Conservation (phyloP, 1,140 invertebrate species). For the Chionoecetes opilio region DNA sequence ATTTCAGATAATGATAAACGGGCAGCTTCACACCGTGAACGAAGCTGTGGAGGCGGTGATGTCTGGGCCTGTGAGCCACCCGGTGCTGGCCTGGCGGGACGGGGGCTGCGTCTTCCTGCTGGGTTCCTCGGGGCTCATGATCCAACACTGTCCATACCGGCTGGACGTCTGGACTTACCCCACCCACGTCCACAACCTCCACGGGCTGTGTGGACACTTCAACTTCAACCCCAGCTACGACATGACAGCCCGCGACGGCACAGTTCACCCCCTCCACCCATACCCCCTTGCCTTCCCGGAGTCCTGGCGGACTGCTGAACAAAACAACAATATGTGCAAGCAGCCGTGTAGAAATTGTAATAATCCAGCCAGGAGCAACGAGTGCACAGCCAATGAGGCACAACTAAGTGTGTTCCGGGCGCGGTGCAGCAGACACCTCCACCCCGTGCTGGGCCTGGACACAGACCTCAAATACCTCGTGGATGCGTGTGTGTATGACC, state of each 20-base stretch:
- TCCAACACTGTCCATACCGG: not conserved
- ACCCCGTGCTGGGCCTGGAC: too few relatives aligned
- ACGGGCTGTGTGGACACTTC: constrained; percentile 48
- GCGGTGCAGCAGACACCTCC: too few relatives aligned
- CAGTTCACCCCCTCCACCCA: not conserved
- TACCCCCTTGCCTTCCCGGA: constrained; percentile 23
- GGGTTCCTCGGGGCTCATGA: not conserved
- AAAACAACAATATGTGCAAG: too few relatives aligned
- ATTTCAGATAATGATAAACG: too few relatives aligned
- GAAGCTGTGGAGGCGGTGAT: not conserved
- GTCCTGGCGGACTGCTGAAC: too few relatives aligned
- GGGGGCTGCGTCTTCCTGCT: not conserved
- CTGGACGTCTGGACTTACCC: constrained; percentile 34
- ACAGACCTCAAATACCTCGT: too few relatives aligned
- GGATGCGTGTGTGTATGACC: too few relatives aligned
- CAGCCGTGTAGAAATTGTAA: too few relatives aligned
- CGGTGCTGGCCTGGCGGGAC: not conserved
- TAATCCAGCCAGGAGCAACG: too few relatives aligned
- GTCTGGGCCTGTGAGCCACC: not conserved
- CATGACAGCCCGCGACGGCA: constrained; percentile 17
- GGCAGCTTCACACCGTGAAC: too few relatives aligned
- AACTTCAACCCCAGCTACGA: constrained; percentile 33
- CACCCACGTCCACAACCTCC: not conserved
- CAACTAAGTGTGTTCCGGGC: too few relatives aligned
- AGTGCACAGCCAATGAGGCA: too few relatives aligned